phyloP scores from a whole-genome alignment of 1,140 invertebrate species.

The Leucophenga varia region DNA sequence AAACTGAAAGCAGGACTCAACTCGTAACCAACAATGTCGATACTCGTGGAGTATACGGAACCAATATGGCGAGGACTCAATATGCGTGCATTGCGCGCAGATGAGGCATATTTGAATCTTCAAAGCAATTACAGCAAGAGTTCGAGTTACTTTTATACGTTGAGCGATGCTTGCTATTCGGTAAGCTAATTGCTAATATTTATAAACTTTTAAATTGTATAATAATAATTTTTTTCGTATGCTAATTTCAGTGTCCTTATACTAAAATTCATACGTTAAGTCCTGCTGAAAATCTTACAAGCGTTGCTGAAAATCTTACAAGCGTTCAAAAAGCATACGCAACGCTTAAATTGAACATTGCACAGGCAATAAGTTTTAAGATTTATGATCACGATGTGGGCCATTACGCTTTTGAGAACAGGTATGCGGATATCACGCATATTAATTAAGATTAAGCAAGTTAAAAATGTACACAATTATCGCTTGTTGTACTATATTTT shows the following conservation, averaged over 20 bases:
- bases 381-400: conserved; percentile 50
- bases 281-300: conserved; percentile 41
- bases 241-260: conserved; percentile 58
- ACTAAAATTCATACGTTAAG: too few species aligned
- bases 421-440: conserved; percentile 61
- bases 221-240: not conserved
- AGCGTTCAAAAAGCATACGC: conserved; percentile 11
- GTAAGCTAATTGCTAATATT: conserved; percentile 19
- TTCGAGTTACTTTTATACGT: conserved; percentile 33
- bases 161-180: conserved; percentile 45
- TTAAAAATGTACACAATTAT: too few species aligned
- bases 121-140: conserved; percentile 14
- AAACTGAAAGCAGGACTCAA: too few species aligned
- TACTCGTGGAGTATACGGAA: conserved; percentile 47
- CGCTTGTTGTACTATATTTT: too few species aligned
- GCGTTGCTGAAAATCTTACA: conserved; percentile 12
- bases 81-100: conserved; percentile 41
- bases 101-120: conserved; percentile 41
- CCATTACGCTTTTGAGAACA: conserved; percentile 60
- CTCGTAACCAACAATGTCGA: too few species aligned
- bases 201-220: not conserved
- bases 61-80: conserved; percentile 42
- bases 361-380: conserved; percentile 46
- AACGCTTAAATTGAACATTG: conserved; percentile 52
- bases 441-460: too few species aligned